These are phyloP conservation scores for Passerina amoena DNA, from an alignment of 2,113 vertebrate genomes.

Conservation along the genomic window DNA sequence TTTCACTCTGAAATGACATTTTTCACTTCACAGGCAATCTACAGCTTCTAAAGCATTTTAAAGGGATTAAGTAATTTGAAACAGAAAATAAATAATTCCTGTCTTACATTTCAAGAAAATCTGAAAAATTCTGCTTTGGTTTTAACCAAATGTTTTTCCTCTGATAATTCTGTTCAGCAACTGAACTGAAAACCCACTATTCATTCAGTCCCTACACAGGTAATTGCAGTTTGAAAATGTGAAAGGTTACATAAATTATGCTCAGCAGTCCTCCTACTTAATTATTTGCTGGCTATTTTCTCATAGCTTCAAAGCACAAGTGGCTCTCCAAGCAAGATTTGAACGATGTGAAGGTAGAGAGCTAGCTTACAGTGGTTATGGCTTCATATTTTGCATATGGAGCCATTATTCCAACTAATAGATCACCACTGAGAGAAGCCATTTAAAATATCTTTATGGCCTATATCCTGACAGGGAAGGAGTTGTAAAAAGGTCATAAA, in stretches of 20 bases:
- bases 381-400: constrained; percentile 59
- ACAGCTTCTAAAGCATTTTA: constrained; percentile 39
- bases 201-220: constrained; percentile 13
- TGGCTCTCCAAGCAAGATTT: constrained; percentile 6
- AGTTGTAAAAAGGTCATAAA: constrained; percentile 62
- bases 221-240: constrained; percentile 45
- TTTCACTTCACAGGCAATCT: constrained; percentile 33
- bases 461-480: constrained; percentile 57
- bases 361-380: constrained; percentile 36
- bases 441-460: constrained; percentile 65
- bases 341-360: constrained; percentile 1
- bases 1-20: neutral
- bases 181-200: constrained; percentile 40
- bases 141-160: constrained; percentile 37
- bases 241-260: constrained; percentile 58
- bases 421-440: constrained; percentile 49
- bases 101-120: constrained; percentile 35
- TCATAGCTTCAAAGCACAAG: constrained; percentile 36
- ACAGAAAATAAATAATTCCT: constrained; percentile 48
- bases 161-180: constrained; percentile 9
- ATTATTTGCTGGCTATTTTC: constrained; percentile 49
- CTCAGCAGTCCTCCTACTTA: neutral
- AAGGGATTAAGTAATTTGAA: constrained; percentile 55
- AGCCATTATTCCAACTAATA: constrained; percentile 59
- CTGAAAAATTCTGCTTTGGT: constrained; percentile 34